A percentile compares a stretch with the other conserved stretches of the same genome.
phyloP scores from a whole-genome alignment of 2,113 vertebrate species.

The Microcebus griseorufus region DNA sequence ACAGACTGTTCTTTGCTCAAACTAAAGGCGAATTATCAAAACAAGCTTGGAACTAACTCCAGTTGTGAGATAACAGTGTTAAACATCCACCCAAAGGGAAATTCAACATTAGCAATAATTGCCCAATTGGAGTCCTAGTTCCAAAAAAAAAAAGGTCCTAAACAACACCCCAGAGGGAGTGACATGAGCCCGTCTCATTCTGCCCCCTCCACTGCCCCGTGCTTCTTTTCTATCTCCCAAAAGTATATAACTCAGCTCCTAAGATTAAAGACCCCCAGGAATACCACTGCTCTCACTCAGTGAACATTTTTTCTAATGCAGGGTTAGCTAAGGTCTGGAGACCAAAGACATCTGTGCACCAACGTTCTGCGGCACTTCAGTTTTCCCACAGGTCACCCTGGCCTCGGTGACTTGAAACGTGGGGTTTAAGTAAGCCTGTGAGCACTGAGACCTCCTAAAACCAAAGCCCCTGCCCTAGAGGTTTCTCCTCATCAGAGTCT shows the following conservation, averaged over 20 bases:
- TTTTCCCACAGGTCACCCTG: slow-evolving; percentile 34
- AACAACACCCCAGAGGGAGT: neutral
- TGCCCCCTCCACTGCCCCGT: neutral
- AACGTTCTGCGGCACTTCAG: neutral
- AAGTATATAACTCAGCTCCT: neutral
- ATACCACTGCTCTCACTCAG: neutral
- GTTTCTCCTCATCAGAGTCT: neutral
- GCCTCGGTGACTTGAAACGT: neutral
- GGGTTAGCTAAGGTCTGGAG: neutral
- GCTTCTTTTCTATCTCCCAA: neutral
- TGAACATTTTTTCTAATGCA: neutral
- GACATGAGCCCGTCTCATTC: neutral
- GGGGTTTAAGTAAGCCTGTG: neutral
- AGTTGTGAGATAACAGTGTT: neutral
- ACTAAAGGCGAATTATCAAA: slow-evolving; percentile 31
- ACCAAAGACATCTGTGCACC: neutral
- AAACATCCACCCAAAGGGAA: neutral
- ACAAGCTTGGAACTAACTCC: slow-evolving; percentile 33
- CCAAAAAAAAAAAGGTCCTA: neutral
- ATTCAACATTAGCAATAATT: slow-evolving; percentile 50
- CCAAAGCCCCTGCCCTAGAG: neutral
- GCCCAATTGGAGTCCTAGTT: neutral
- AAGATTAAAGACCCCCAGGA: neutral
- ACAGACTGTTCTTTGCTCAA: neutral
- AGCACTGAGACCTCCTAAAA: slow-evolving; percentile 5